A percentile compares a stretch with the other conserved stretches of the same genome.
These are phyloP conservation scores for Drosophila punjabiensis DNA, from an alignment of 1,140 invertebrate genomes.

Conservation along the genomic window DNA sequence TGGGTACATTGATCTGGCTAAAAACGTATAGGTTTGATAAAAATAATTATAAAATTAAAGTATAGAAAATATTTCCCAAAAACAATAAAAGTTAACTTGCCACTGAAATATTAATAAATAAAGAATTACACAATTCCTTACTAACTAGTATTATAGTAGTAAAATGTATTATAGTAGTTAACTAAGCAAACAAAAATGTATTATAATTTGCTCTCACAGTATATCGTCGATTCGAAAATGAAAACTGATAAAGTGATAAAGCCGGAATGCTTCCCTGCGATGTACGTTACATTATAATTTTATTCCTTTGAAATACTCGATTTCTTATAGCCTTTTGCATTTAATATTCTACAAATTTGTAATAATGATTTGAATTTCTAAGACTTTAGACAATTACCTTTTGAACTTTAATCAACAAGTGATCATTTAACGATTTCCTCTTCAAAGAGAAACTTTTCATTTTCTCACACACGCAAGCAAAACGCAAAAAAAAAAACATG, in stretches of 20 bases:
- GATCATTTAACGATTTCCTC: neutral
- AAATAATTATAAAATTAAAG: no score
- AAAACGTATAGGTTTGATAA: no score
- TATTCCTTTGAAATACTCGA: neutral
- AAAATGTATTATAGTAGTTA: neutral
- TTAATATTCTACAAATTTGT: neutral
- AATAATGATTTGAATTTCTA: neutral
- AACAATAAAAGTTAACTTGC: no score
- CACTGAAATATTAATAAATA: no score
- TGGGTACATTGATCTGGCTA: no score
- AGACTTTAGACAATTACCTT: neutral
- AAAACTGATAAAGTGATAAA: neutral
- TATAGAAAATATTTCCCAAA: no score
- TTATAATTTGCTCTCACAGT: neutral
- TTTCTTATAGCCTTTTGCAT: neutral
- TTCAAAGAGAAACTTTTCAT: neutral
- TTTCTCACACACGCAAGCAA: neutral
- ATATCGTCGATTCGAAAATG: neutral
- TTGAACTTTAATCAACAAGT: neutral
- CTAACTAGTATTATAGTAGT: neutral
- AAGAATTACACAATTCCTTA: neutral
- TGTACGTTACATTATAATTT: neutral
- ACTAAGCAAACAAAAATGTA: neutral
- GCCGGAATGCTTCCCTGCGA: neutral
- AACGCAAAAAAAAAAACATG: neutral